Evolutionary conservation across 2,888 invertebrate genomes (phyloP), one percentile per base, ranked within the genome.

Genomic region (Cremastobaeus sp.): DNA sequence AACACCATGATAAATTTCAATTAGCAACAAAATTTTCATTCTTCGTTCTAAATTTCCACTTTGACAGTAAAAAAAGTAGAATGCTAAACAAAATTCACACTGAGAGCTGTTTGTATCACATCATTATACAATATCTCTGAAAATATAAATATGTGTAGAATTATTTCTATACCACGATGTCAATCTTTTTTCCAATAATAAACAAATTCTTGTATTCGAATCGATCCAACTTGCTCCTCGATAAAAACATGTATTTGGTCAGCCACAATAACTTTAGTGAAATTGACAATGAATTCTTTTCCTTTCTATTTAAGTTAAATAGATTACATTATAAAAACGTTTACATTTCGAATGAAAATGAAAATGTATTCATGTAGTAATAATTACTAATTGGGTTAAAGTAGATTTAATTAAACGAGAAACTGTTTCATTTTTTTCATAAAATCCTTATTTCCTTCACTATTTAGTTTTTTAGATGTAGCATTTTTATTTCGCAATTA

Each of bases 371-470:
- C 17, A 41, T 11, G 25, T 48, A 47, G 12, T 66, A 32, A 32
- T 66, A 66, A 66, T 43, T 18, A 45, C 18, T 47, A 55, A 70
- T 70, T 62, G 55, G 62, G 70, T 70, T 66, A 39, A 70, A 70
- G 62, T 62, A 62, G 39, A 70, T 55, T 62, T 47, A 69, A 60
- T 45, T 55, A 37, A 65, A 34, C 12, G 1, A 34, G 11, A 37
- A 15, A 32, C 18, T 43, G 2, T 21, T 4, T 34, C 1, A 12
- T 11, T 34, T 34, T n/a, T n/a, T n/a, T n/a, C n/a, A n/a, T n/a
- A n/a, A n/a, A n/a, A n/a, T n/a, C n/a, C n/a, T n/a, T n/a, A n/a
- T n/a, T n/a, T n/a, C n/a, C n/a, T n/a, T n/a, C n/a, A n/a, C n/a
- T n/a, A n/a, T n/a, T n/a, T n/a, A n/a, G n/a, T n/a, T n/a, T n/a